These are phyloP conservation scores for Cataglyphis hispanica DNA, from an alignment of 1,140 invertebrate species.

Conservation along the genomic window DNA sequence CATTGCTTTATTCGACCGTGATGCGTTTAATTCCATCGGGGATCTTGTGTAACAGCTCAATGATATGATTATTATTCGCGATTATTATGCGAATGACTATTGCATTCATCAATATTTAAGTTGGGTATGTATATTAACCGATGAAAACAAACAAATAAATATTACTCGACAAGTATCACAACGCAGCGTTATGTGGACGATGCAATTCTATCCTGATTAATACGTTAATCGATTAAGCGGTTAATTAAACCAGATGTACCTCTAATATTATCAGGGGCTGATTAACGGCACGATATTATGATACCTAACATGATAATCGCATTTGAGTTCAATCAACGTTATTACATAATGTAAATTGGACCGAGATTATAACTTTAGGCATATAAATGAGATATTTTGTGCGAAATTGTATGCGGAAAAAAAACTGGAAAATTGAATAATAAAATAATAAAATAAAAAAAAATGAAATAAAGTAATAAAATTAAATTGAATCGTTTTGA, in stretches of 20 bases:
- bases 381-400: neutral
- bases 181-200: neutral
- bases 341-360: neutral
- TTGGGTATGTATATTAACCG: slow-evolving; percentile 44
- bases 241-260: slow-evolving; percentile 42
- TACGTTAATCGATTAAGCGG: slow-evolving; percentile 58
- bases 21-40: neutral
- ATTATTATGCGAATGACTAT: slow-evolving; percentile 44
- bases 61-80: neutral
- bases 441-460: too few species aligned
- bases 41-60: neutral
- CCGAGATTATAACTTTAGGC: neutral
- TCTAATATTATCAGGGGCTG: slow-evolving; percentile 53
- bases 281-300: slow-evolving; percentile 52
- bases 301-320: slow-evolving; percentile 22
- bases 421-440: neutral
- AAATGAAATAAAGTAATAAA: too few species aligned
- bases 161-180: slow-evolving; percentile 36
- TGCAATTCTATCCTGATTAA: slow-evolving; percentile 58
- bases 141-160: slow-evolving; percentile 48
- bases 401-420: neutral
- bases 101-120: slow-evolving; percentile 49
- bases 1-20: neutral
- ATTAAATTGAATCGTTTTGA: too few species aligned
- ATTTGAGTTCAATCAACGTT: slow-evolving; percentile 2